Conservation (phyloP, 1,140 invertebrate species). For the Neomicropteryx cornuta region DNA sequence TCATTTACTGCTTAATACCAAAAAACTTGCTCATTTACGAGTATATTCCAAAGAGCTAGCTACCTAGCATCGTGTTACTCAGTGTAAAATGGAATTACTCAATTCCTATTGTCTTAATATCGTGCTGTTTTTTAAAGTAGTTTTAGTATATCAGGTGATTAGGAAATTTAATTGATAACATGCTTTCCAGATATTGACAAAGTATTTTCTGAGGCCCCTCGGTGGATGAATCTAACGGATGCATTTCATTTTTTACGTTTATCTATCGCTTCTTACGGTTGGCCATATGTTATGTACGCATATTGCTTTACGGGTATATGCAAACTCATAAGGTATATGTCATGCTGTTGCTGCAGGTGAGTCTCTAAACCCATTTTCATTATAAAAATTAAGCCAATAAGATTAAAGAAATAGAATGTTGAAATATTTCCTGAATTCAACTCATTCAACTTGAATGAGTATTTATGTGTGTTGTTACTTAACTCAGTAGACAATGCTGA, state of each 20-base stretch:
- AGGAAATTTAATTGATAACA: conserved; percentile 13
- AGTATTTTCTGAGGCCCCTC: conserved; percentile 44
- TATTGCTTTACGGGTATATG: conserved; percentile 65
- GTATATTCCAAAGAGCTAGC: background rate
- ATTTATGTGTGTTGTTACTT: too few relatives aligned
- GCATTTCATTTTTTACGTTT: conserved; percentile 67
- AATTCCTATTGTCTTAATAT: background rate
- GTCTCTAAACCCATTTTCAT: too few relatives aligned
- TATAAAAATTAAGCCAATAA: too few relatives aligned
- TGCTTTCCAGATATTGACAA: conserved; percentile 31
- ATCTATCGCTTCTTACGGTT: conserved; percentile 78
- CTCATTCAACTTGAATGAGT: too few relatives aligned
- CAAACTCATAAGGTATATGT: conserved; percentile 54
- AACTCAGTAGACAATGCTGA: background rate
- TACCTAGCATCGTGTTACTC: background rate
- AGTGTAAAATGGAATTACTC: background rate
- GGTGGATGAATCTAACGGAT: conserved; percentile 71
- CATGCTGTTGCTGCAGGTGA: conserved; percentile 66
- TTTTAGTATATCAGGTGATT: conserved; percentile 3
- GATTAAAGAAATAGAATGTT: too few relatives aligned
- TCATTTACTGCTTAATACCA: too few relatives aligned
- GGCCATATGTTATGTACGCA: conserved; percentile 76
- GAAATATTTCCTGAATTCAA: too few relatives aligned
- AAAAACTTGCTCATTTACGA: background rate
- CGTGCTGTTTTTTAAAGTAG: conserved; percentile 1